These are phyloP conservation scores for Macrotis lagotis DNA, from an alignment of 2,113 vertebrate species.

Conservation along the genomic window DNA sequence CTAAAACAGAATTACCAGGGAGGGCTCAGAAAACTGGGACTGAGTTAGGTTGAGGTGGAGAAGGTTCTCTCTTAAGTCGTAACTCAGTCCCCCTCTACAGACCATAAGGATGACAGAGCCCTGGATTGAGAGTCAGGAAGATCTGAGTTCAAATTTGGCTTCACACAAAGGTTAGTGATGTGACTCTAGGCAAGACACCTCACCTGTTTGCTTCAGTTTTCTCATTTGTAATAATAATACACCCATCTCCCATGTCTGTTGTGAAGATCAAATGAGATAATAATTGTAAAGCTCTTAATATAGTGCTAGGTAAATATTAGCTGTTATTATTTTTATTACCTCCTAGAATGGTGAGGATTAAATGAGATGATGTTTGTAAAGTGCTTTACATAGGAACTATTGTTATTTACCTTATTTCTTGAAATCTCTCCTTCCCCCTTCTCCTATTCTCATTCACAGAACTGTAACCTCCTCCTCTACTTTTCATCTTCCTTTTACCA, in stretches of 20 bases:
- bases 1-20: constrained; percentile 62
- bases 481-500: background rate
- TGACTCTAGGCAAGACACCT: background rate
- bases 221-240: background rate
- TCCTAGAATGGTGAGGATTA: background rate
- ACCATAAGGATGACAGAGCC: background rate
- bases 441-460: background rate
- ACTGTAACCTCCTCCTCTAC: background rate
- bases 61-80: background rate
- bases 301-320: background rate
- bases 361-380: background rate
- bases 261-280: background rate
- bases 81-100: background rate
- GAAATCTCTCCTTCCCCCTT: background rate
- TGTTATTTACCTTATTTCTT: background rate
- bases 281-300: background rate
- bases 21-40: background rate
- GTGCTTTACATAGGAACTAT: background rate
- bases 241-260: background rate
- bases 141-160: background rate
- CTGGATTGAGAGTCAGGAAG: background rate
- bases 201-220: background rate
- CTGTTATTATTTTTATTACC: background rate
- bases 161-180: background rate
- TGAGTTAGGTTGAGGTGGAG: background rate